phyloP scores from a whole-genome alignment of 2,113 vertebrate species.

The Vidua chalybeata region DNA sequence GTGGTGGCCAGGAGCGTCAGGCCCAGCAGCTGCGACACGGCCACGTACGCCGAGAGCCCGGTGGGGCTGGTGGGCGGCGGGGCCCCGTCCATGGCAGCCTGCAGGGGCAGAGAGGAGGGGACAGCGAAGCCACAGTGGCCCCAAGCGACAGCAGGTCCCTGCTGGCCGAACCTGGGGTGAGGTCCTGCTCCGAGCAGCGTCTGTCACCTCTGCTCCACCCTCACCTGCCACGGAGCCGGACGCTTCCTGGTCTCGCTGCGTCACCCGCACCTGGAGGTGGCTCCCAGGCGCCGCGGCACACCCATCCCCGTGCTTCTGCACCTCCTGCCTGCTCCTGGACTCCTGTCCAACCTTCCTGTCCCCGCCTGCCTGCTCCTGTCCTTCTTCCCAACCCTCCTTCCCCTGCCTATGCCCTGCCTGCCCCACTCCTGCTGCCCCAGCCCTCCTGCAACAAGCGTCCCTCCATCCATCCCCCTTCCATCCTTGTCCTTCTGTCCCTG shows the following conservation, averaged over 20 bases:
- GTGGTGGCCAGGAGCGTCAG: conserved; percentile 80
- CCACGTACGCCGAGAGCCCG: conserved; percentile 78
- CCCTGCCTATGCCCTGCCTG: neutral
- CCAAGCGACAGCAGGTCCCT: neutral
- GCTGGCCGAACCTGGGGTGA: neutral
- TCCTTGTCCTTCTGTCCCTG: neutral
- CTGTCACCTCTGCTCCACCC: neutral
- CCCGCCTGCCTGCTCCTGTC: neutral
- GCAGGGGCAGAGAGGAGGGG: neutral
- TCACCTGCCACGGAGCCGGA: neutral
- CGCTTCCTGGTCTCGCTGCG: neutral
- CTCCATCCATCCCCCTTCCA: neutral
- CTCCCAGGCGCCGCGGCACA: neutral
- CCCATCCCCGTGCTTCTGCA: neutral
- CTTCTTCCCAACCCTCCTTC: neutral
- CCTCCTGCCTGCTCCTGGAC: neutral
- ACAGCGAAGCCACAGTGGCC: neutral
- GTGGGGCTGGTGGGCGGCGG: neutral
- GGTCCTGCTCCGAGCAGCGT: neutral
- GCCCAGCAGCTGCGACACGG: conserved; percentile 85
- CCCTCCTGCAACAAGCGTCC: neutral
- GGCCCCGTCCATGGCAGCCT: conserved; percentile 75
- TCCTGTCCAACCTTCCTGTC: neutral
- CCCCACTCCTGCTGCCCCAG: neutral
- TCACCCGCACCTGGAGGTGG: neutral